Evolutionary conservation across 2,113 vertebrate species (phyloP), one percentile per base, ranked within the genome.

Genomic region (Tenebrosternarchus preto): DNA sequence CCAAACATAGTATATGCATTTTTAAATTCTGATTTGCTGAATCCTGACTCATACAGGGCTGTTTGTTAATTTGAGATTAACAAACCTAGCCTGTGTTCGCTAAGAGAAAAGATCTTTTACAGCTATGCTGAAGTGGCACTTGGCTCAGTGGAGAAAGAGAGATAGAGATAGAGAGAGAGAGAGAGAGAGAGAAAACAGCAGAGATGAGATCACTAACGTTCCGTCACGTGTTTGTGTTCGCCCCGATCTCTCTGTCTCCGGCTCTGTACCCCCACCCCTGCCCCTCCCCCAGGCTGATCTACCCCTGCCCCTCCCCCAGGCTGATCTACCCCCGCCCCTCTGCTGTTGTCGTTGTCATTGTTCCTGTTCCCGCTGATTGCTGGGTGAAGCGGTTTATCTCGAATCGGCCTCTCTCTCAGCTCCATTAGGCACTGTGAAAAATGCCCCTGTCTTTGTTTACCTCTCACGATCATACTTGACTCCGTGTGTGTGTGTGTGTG

Each of bases 41-140:
- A 12, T 50, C 15, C 11, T 50, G 43, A 50, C 11, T 50, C 43
- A 15, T 50, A 15, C 43, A 50, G 11, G 39, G 5, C 15, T 50
- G 43, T 50, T 50, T 50, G 43, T 50, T 50, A 64, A 64, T 73
- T 64, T 64, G n/a, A 50, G 68, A 33, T 43, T 43, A 27, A 56
- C n/a, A 63, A 63, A 72, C 33, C 25, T 56, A 19, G 56, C 36
- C 68, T 43, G 53, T 39, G 19, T 20, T 72, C 69, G 19, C 22
- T 68, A 80, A 73, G n/a, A 85, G 80, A 82, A 85, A 83, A 79
- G 86, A 88, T 88, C 82, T 85, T 83, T 87, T 85, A 80, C 71
- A 85, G 83, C 89, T 85, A 57, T 67, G 77, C 89, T 87, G 80
- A 88, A 92, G 88, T 83, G 88, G 86, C 90, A 87, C 89, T 91